Evolutionary conservation across 2,113 vertebrate species (phyloP), one percentile per base, ranked within the genome.

Genomic region (Oenanthe oenanthe): DNA sequence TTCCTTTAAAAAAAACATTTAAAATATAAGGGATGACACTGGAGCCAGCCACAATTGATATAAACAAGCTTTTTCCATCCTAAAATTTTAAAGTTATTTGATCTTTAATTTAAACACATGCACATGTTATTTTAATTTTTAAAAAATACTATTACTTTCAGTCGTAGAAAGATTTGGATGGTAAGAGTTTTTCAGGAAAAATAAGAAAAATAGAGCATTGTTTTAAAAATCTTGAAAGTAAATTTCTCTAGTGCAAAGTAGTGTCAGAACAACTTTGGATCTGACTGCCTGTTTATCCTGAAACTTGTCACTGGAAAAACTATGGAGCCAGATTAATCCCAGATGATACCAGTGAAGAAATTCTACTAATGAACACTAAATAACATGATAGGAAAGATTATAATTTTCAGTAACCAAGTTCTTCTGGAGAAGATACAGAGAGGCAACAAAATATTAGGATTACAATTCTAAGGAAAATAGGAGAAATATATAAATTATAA

Each of bases 1-100:
- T 83, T 99, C 99, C 99, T 99, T 85, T 8, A 77, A 83, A 87
- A 87, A 74, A 79, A 79, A 92, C n/a, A 63, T 4, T 47, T 54
- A 87, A n/a, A 28, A 22, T 22, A n/a, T 11, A 47, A 73, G 47
- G 19, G 57, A 50, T 38, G 9, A 36, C 43, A 32, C 6, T 25
- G 43, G 24, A 90, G 15, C 22, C 38, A 32, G 48, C 71, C n/a
- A 82, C 8, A 45, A 18, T 5, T 74, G 2, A 56, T 31, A 80
- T 11, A 28, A 85, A 40, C n/a, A 87, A 66, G 2, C 3, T 48
- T 87, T 74, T 72, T 75, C 21, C 18, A 31, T 75, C 17, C 24
- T 68, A 53, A 85, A 72, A 61, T 68, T 84, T 89, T 82, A 62
- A 57, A 76, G 6, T 21, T 32, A 13, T 10, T 89, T 63, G 21